These are phyloP conservation scores for Heliornis fulica DNA, from an alignment of 2,113 vertebrate species.

Conservation along the genomic window DNA sequence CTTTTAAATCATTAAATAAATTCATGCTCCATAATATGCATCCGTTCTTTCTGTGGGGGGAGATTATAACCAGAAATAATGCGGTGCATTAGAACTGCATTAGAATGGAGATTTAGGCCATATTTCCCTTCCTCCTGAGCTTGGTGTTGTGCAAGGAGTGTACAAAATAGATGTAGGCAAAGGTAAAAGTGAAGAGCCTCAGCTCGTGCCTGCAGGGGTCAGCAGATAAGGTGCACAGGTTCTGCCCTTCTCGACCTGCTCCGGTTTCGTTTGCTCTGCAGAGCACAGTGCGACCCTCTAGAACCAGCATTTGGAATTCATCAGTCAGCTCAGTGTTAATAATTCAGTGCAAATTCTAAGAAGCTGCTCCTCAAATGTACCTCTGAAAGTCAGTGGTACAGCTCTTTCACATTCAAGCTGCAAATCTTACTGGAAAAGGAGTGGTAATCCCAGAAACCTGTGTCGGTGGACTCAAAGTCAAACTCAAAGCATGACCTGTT, in stretches of 20 bases:
- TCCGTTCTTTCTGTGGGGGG: neutral
- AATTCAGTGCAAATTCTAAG: slow-evolving; percentile 32
- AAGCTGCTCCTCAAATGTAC: neutral
- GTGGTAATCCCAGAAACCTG: fast-evolving
- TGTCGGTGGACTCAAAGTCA: neutral
- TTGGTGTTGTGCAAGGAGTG: neutral
- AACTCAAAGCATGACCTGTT: neutral
- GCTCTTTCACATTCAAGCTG: neutral
- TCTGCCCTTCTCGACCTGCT: slow-evolving; percentile 23
- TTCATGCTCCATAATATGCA: slow-evolving; percentile 1
- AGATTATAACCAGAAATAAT: slow-evolving; percentile 30
- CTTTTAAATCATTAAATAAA: slow-evolving; percentile 39
- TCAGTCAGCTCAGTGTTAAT: slow-evolving; percentile 4
- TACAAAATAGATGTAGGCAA: neutral
- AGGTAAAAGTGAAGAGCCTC: neutral
- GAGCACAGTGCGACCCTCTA: neutral
- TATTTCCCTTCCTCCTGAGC: slow-evolving; percentile 36
- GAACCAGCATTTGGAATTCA: slow-evolving; percentile 4
- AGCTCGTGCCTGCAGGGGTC: slow-evolving; percentile 31
- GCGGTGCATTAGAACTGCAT: slow-evolving; percentile 15
- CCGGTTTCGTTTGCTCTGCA: neutral
- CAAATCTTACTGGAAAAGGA: neutral
- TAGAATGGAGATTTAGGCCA: slow-evolving; percentile 19
- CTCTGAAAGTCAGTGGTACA: neutral
- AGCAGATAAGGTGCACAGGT: neutral